A percentile compares a stretch with the other conserved stretches of the same genome.
phyloP scores from a whole-genome alignment of 2,113 vertebrate genomes.

The Solea solea region DNA sequence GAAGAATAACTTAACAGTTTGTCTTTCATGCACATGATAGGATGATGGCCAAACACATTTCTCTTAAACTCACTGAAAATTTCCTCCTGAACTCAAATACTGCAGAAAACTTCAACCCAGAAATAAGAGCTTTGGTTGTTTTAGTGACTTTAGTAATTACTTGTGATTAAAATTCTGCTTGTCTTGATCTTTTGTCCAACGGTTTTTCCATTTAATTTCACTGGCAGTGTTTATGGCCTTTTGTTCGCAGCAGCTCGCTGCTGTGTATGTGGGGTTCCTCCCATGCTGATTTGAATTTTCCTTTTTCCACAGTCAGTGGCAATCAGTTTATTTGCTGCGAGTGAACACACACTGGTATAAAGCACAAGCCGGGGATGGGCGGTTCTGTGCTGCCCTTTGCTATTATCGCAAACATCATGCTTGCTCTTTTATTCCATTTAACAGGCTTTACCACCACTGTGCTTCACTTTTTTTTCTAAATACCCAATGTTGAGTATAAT shows the following conservation, averaged over 20 bases:
- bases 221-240: neutral
- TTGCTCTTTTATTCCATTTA: conserved; percentile 1
- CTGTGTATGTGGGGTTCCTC: conserved; percentile 9
- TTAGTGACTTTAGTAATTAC: conserved; percentile 20
- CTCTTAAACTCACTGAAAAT: neutral
- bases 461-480: conserved; percentile 18
- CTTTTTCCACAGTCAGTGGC: conserved; percentile 2
- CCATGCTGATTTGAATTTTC: conserved; percentile 3
- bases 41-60: too few species aligned
- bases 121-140: conserved; percentile 15
- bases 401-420: neutral
- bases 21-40: too few species aligned
- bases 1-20: neutral
- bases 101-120: neutral
- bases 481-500: conserved; percentile 13
- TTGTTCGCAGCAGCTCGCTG: conserved; percentile 11
- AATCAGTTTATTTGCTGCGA: conserved; percentile 4
- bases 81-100: neutral
- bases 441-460: neutral
- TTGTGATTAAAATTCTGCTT: conserved; percentile 29
- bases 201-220: conserved; percentile 25
- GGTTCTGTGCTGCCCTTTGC: neutral
- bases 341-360: conserved; percentile 1
- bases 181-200: conserved; percentile 3
- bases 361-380: conserved; percentile 4